Evolutionary conservation across 1,140 invertebrate genomes (phyloP).

Genomic region (Mactra quadrangularis): DNA sequence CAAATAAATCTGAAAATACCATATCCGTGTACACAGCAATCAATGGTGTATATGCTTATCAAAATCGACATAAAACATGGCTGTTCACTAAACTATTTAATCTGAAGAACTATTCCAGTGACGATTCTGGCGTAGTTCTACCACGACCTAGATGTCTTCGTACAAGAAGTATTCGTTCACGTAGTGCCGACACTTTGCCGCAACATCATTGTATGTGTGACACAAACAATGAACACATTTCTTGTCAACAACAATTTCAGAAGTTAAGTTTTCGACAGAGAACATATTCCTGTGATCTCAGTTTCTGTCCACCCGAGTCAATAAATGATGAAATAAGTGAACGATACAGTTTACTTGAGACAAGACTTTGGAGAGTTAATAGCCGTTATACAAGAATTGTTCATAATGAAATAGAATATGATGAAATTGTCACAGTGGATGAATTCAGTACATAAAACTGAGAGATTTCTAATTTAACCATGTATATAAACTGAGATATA

Average conservation of each 20-base stretch:
- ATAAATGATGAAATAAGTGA: constrained; percentile 16
- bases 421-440: constrained; percentile 11
- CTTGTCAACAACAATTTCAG: not conserved
- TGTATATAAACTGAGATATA: too few relatives aligned
- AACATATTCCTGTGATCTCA: constrained; percentile 30
- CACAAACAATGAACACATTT: not conserved
- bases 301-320: constrained; percentile 35
- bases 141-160: not conserved
- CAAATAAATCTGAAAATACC: not conserved
- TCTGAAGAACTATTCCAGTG: constrained; percentile 18
- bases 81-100: constrained; percentile 25
- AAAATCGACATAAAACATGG: constrained; percentile 35
- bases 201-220: constrained; percentile 9
- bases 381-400: not conserved
- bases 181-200: constrained; percentile 28
- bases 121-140: constrained; percentile 26
- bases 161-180: constrained; percentile 21
- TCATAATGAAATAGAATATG: not conserved
- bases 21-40: constrained; percentile 15
- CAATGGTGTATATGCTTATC: constrained; percentile 15
- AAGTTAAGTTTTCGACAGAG: not conserved
- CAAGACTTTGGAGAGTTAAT: constrained; percentile 8
- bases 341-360: constrained; percentile 23
- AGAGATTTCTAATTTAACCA: too few relatives aligned
- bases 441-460: constrained; percentile 16